Evolutionary conservation across 2,797 vertebrate genomes (phyloP).

Genomic region (Hydrocynus forskahlii): DNA sequence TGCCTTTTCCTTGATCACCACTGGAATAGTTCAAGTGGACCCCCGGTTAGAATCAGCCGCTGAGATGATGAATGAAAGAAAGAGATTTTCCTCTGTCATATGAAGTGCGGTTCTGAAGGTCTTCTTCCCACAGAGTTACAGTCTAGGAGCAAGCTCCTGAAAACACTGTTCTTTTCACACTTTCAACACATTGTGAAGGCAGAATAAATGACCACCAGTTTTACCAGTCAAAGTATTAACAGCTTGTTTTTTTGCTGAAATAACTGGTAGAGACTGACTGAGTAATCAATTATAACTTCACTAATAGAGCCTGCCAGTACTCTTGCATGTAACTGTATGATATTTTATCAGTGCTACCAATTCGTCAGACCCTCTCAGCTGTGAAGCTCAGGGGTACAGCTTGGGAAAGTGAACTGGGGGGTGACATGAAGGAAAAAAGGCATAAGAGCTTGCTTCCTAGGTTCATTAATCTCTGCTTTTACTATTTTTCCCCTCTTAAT

Average conservation of each 20-base stretch:
- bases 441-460: constrained; percentile 6
- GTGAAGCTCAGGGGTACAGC: constrained; percentile 19
- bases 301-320: neutral
- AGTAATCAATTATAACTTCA: constrained; percentile 14
- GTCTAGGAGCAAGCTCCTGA: neutral
- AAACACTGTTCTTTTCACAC: neutral
- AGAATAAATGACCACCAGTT: neutral
- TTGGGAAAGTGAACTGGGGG: neutral
- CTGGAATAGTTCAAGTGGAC: too few relatives aligned
- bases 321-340: constrained; percentile 13
- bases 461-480: neutral
- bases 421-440: constrained; percentile 3
- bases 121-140: neutral
- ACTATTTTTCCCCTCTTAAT: neutral
- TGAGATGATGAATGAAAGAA: too few relatives aligned
- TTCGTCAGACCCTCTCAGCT: constrained; percentile 12
- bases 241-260: constrained; percentile 23
- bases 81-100: neutral
- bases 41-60: too few relatives aligned
- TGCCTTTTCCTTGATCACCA: too few relatives aligned
- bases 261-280: neutral
- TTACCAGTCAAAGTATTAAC: constrained; percentile 15
- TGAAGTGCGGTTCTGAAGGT: neutral
- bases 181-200: neutral
- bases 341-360: constrained; percentile 9